A percentile compares a stretch with the other conserved stretches of the same genome.
phyloP scores from a whole-genome alignment of 2,888 invertebrate species.

The Ochropacha duplaris region DNA sequence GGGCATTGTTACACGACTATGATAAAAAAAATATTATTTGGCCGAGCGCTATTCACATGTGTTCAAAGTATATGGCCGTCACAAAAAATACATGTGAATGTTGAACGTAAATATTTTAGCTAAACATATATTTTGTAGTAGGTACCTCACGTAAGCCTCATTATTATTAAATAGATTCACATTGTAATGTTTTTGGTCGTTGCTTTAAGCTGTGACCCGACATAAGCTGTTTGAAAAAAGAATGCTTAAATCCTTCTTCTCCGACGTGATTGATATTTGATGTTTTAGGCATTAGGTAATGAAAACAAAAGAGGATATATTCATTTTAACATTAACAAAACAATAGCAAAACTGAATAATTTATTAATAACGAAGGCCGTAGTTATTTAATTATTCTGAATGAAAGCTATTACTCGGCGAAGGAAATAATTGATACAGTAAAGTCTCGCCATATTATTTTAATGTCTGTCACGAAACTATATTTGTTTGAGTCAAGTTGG shows the following conservation, averaged over 20 bases:
- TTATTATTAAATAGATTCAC: too few species aligned
- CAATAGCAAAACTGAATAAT: constrained; percentile 2
- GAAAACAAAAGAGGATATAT: not conserved
- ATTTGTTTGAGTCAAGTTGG: not conserved
- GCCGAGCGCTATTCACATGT: not conserved
- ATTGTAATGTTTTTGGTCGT: too few species aligned
- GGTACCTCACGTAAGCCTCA: not conserved
- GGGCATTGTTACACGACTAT: not conserved
- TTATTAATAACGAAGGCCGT: constrained; percentile 13
- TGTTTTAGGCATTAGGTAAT: not conserved
- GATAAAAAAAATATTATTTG: constrained; percentile 1
- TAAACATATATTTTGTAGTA: not conserved
- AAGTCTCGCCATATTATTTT: constrained; percentile 6
- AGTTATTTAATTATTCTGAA: constrained; percentile 26
- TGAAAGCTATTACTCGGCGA: constrained; percentile 19
- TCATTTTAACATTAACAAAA: not conserved
- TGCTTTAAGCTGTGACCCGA: too few species aligned
- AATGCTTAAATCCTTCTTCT: too few species aligned
- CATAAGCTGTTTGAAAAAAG: too few species aligned
- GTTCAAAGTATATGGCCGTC: not conserved
- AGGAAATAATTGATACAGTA: constrained; percentile 15
- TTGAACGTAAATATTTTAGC: not conserved
- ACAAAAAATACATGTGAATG: not conserved
- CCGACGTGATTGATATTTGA: too few species aligned
- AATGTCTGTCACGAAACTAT: not conserved